Evolutionary conservation across 2,797 vertebrate species (phyloP), one percentile per base, ranked within the genome.

Genomic region (Hypotaenidia philippensis): DNA sequence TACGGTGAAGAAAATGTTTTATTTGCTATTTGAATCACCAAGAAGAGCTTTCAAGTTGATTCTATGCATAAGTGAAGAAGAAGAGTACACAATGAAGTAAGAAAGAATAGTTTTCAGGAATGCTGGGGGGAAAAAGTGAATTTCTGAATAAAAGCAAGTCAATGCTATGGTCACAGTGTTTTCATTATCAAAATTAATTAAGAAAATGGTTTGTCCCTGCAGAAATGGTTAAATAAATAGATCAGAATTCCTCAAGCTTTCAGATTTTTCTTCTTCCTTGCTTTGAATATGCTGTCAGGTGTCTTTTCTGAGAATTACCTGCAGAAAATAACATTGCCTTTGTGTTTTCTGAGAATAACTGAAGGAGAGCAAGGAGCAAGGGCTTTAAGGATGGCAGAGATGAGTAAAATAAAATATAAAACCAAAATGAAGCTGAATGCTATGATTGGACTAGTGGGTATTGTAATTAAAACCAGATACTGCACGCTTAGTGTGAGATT

Each of bases 381-480:
- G 52, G 13, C 25, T 89, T 78, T 77, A 94, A 90, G 63, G n/a
- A 45, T 44, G 17, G 56, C 41, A 89, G 13, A 20, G 31, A 55
- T 1, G 2, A 95, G 27, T 57, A 64, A 91, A 94, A 82, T 57
- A 64, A 91, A 94, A 82, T 61, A 25, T n/a, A 82, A 94, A 87
- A 74, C n/a, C 12, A 74, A 87, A 89, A 55, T 27, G 32, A 72
- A 84, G 59, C 31, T 64, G 87, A 89, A 88, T 45, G 36, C 57
- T 78, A 21, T 44, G 41, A 44, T 45, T 74, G 18, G 68, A 55
- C 47, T 74, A 34, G 34, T 1, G 2, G 61, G 6, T 53, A 26
- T 72, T 84, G 63, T 83, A 91, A 96, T 96, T 96, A 78, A 94
- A 94, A 74, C 20, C 82, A 96, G 78, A 82, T 94, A 85, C 70